A percentile compares a stretch with the other conserved stretches of the same genome.
Conservation (phyloP, 2,113 vertebrate genomes). For the Argyrosomus japonicus region DNA sequence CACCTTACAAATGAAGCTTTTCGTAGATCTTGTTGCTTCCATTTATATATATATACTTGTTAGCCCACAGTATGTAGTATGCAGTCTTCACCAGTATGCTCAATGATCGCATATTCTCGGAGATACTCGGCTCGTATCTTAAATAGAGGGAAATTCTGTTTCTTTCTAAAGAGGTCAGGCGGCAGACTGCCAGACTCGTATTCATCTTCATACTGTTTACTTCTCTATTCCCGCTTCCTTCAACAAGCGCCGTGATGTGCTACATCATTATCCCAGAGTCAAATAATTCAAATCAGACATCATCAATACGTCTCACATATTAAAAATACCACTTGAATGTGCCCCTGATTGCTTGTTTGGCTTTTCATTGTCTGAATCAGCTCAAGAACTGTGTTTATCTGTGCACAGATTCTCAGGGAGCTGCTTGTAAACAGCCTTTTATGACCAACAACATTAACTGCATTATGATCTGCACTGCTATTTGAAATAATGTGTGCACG, state of each 20-base stretch:
- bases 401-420: constrained; percentile 17
- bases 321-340: not conserved
- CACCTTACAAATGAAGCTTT: no score
- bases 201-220: not conserved
- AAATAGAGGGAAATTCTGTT: not conserved
- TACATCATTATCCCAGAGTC: not conserved
- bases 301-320: constrained; percentile 3
- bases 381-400: constrained; percentile 20
- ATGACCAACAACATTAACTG: not conserved
- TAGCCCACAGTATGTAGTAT: not conserved
- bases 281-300: constrained; percentile 9
- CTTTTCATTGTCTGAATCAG: not conserved
- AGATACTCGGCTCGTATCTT: not conserved
- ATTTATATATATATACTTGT: not conserved
- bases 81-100: not conserved
- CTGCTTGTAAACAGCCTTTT: constrained; percentile 6
- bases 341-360: not conserved
- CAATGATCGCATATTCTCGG: not conserved
- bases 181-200: not conserved
- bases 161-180: not conserved
- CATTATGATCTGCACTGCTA: not conserved
- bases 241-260: not conserved
- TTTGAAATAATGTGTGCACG: constrained; percentile 17
- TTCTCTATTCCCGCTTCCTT: not conserved
- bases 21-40: not conserved